Conservation (phyloP, 2,888 invertebrate genomes). For the Ypsolopha sequella region DNA sequence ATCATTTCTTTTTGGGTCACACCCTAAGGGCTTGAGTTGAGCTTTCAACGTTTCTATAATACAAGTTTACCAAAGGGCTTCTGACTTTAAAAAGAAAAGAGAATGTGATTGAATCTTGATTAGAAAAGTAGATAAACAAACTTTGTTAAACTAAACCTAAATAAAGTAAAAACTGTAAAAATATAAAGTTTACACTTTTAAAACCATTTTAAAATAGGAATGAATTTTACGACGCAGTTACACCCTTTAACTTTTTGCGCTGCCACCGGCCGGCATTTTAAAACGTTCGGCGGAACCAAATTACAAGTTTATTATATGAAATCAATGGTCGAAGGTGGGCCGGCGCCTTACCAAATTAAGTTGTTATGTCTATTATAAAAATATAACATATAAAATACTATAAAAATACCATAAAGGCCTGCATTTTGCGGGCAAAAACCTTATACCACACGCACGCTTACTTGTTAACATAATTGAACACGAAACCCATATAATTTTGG, state of each 20-base stretch:
- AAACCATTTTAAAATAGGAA: neutral
- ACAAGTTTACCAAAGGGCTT: too few species aligned
- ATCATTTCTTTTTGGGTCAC: too few species aligned
- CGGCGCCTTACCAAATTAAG: constrained; percentile 64
- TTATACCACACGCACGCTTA: constrained; percentile 51
- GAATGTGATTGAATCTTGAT: too few species aligned
- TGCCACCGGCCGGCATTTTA: constrained; percentile 20
- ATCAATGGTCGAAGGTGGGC: constrained; percentile 59
- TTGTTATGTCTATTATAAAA: constrained; percentile 48
- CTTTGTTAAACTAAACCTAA: neutral
- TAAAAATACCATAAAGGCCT: constrained; percentile 28
- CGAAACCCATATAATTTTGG: constrained; percentile 16
- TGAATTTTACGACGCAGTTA: neutral
- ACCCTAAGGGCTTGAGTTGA: too few species aligned
- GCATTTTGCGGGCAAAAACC: constrained; percentile 48
- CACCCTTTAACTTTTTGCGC: constrained; percentile 33
- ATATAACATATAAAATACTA: constrained; percentile 46
- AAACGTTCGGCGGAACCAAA: constrained; percentile 39
- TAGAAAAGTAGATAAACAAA: neutral
- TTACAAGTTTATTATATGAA: constrained; percentile 40
- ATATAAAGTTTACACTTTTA: neutral
- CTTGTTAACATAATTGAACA: constrained; percentile 51
- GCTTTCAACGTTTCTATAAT: too few species aligned
- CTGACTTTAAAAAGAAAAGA: too few species aligned
- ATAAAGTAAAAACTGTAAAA: neutral